These are phyloP conservation scores for Parasteatoda tepidariorum DNA, from an alignment of 1,140 invertebrate genomes.

Conservation along the genomic window DNA sequence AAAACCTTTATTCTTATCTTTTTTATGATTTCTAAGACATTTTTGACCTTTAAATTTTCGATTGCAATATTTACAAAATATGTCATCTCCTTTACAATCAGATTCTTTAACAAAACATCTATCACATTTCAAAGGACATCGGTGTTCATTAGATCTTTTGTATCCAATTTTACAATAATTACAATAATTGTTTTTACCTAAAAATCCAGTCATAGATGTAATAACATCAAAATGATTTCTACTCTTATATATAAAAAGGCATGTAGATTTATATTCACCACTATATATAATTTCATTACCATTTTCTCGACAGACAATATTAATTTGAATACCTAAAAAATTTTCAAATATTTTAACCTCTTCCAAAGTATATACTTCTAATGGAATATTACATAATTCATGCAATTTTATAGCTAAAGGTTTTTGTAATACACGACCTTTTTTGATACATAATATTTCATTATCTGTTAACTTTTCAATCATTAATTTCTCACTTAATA, in stretches of 20 bases:
- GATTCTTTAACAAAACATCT: not conserved
- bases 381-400: not conserved
- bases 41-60: not conserved
- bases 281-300: not conserved
- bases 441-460: not conserved
- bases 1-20: not conserved
- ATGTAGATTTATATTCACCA: not conserved
- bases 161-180: not conserved
- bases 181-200: constrained; percentile 18
- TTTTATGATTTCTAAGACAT: constrained; percentile 12
- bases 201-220: constrained; percentile 11
- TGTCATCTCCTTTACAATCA: not conserved
- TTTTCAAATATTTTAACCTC: constrained; percentile 2
- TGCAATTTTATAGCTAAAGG: not conserved
- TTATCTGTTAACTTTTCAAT: not conserved
- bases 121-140: constrained; percentile 6
- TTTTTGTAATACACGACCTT: not conserved
- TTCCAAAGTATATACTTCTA: not conserved
- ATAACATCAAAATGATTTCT: constrained; percentile 7
- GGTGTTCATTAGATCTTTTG: not conserved
- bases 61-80: not conserved
- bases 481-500: not conserved
- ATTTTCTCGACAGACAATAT: constrained; percentile 19
- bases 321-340: constrained; percentile 18
- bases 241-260: not conserved